Conservation (phyloP, 2,797 vertebrate species). For the Enteromius fasciolatus region DNA sequence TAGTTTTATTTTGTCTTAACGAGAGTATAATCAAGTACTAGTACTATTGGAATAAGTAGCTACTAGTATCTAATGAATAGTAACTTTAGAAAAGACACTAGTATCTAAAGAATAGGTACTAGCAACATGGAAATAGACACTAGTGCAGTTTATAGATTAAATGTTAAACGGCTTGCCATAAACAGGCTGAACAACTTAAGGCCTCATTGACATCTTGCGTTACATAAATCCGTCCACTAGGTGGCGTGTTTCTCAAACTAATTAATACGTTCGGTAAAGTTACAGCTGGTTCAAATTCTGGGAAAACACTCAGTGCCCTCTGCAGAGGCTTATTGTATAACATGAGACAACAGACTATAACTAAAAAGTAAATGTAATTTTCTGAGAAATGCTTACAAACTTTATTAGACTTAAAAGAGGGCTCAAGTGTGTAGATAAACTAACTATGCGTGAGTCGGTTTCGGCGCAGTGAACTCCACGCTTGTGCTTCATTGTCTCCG, state of each 20-base stretch:
- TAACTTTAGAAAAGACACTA: too few species aligned
- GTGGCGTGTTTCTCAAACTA: not conserved
- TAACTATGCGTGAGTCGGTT: not conserved
- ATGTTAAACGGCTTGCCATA: too few species aligned
- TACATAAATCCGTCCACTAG: not conserved
- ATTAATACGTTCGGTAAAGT: not conserved
- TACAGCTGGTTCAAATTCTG: not conserved
- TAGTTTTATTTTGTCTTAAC: too few species aligned
- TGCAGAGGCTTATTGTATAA: not conserved
- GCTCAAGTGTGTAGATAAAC: not conserved
- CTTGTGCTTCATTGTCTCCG: constrained; percentile 52
- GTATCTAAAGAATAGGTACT: too few species aligned
- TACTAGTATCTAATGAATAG: too few species aligned
- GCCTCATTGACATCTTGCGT: too few species aligned
- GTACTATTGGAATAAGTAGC: too few species aligned
- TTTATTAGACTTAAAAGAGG: not conserved
- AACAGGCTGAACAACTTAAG: too few species aligned
- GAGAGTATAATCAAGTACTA: too few species aligned
- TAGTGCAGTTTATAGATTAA: too few species aligned
- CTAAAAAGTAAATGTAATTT: not conserved
- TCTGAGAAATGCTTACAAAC: not conserved
- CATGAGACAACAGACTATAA: not conserved
- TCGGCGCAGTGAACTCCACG: not conserved
- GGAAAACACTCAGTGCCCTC: not conserved
- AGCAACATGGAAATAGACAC: too few species aligned